These are phyloP conservation scores for Calonectris borealis DNA, from an alignment of 2,113 vertebrate species.

Conservation along the genomic window DNA sequence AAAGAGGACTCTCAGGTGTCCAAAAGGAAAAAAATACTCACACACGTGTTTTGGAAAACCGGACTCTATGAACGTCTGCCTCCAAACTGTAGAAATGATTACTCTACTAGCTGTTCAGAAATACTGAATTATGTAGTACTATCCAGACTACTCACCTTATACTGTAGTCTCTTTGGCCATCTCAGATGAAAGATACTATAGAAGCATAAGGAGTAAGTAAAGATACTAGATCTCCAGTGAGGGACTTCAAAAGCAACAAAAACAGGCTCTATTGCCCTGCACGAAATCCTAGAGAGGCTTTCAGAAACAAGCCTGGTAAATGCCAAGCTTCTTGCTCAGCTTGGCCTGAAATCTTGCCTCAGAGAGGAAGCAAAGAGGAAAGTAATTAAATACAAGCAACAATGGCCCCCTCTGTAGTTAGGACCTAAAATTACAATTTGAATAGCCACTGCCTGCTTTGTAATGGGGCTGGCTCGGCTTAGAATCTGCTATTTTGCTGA, in stretches of 20 bases:
- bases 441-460: background rate
- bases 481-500: background rate
- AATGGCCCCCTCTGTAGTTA: background rate
- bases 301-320: background rate
- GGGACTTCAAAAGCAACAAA: background rate
- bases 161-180: background rate
- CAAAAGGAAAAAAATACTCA: background rate
- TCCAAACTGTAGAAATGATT: background rate
- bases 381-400: background rate
- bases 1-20: background rate
- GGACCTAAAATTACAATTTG: background rate
- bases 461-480: background rate
- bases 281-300: background rate
- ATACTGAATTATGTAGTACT: background rate
- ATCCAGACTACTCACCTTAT: background rate
- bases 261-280: background rate
- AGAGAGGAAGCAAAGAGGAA: background rate
- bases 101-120: background rate
- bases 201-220: background rate
- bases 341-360: background rate
- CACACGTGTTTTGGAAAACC: background rate
- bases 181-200: background rate
- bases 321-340: background rate
- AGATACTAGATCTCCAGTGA: background rate
- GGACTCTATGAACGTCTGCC: background rate